A percentile compares a stretch with the other conserved stretches of the same genome.
Evolutionary conservation across 1,140 invertebrate genomes (phyloP).

Genomic region (Brachystomella parvula): DNA sequence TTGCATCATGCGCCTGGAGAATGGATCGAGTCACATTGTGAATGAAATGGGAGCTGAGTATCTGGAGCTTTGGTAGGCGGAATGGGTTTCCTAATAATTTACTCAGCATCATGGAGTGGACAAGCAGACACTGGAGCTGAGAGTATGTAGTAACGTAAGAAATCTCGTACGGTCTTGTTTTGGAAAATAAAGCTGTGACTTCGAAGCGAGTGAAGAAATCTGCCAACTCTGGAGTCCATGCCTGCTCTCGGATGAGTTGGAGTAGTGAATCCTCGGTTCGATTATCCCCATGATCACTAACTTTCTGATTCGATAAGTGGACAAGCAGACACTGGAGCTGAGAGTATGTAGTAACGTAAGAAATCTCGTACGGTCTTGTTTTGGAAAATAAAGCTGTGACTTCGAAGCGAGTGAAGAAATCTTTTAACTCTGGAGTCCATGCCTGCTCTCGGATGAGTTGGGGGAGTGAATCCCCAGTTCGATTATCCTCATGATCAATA

Average conservation of each 20-base stretch:
- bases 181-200: neutral
- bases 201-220: neutral
- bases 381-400: neutral
- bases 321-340: conserved; percentile 14
- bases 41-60: conserved; percentile 13
- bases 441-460: neutral
- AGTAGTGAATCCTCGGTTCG: neutral
- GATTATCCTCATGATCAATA: too few relatives aligned
- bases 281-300: too few relatives aligned
- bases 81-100: conserved; percentile 13
- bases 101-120: conserved; percentile 1
- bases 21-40: conserved; percentile 8
- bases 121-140: conserved; percentile 12
- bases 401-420: neutral
- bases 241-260: neutral
- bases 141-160: neutral
- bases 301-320: neutral
- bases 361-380: conserved; percentile 10
- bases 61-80: neutral
- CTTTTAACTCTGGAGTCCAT: neutral
- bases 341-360: neutral
- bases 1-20: neutral
- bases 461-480: neutral
- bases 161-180: conserved; percentile 11
- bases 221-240: neutral